These are phyloP conservation scores for Malurus alboscapulatus DNA, from an alignment of 2,113 vertebrate species.

Conservation along the genomic window DNA sequence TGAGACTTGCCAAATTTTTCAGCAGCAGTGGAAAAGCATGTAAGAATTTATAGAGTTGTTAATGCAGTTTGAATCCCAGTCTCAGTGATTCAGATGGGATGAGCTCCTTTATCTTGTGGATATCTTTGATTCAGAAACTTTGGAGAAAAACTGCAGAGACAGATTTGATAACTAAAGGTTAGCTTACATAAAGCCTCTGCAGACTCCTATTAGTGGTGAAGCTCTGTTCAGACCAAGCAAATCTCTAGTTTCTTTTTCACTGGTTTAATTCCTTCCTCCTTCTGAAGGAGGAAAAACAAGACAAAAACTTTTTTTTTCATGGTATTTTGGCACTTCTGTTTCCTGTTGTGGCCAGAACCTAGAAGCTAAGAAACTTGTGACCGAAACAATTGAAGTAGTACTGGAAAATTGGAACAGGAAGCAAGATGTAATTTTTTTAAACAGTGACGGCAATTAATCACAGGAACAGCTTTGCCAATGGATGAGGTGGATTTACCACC, in stretches of 20 bases:
- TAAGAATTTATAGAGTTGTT: not conserved
- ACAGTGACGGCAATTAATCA: slow-evolving; percentile 29
- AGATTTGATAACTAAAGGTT: not conserved
- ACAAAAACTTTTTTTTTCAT: slow-evolving; percentile 14
- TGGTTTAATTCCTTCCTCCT: slow-evolving; percentile 14
- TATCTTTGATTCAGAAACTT: not conserved
- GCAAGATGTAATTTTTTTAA: slow-evolving; percentile 19
- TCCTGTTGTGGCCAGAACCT: slow-evolving; percentile 48
- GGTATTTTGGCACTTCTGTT: slow-evolving; percentile 57
- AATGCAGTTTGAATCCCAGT: not conserved
- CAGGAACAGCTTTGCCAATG: not conserved
- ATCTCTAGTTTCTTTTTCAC: slow-evolving; percentile 13
- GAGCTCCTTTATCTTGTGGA: not conserved
- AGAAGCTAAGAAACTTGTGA: slow-evolving; percentile 44
- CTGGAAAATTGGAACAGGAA: slow-evolving; percentile 59
- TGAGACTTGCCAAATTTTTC: not conserved
- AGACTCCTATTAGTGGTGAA: not conserved
- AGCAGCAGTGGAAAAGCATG: not conserved
- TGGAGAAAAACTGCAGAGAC: not conserved
- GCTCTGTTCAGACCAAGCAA: not conserved
- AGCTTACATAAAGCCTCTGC: not conserved
- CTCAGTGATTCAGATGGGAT: not conserved
- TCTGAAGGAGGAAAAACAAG: slow-evolving; percentile 26
- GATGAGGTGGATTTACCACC: not conserved
- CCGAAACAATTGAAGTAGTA: slow-evolving; percentile 39